Evolutionary conservation across 2,113 vertebrate species (phyloP).

Genomic region (Psettodes erumei): DNA sequence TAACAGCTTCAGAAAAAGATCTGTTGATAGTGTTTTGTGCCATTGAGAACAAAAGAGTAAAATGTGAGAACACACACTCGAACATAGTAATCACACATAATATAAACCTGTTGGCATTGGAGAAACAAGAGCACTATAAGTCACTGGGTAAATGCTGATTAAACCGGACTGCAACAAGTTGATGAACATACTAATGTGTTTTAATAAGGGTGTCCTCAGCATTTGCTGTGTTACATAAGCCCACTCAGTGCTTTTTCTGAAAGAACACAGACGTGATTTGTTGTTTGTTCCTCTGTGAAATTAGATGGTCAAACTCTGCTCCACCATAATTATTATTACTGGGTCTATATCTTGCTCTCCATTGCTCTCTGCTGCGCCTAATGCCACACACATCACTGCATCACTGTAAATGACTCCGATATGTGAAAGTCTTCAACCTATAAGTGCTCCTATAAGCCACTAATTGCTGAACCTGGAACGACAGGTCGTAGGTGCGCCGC

Average conservation of each 20-base stretch:
- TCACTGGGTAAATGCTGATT: constrained; percentile 27
- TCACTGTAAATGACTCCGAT: constrained; percentile 21
- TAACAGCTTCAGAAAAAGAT: not conserved
- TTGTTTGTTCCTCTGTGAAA: constrained; percentile 22
- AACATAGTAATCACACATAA: constrained; percentile 31
- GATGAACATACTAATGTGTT: constrained; percentile 22
- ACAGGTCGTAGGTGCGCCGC: constrained; percentile 37
- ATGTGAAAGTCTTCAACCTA: constrained; percentile 17
- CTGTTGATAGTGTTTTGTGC: not conserved
- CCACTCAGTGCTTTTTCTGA: not conserved
- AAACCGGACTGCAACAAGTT: constrained; percentile 7
- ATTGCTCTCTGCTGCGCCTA: not conserved
- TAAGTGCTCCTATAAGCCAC: constrained; percentile 23
- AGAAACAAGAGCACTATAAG: not conserved
- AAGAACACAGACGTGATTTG: not conserved
- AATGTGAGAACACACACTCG: constrained; percentile 24
- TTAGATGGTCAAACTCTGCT: not conserved
- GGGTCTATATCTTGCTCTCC: not conserved
- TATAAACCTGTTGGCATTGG: constrained; percentile 38
- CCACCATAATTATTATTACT: constrained; percentile 17
- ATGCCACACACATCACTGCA: not conserved
- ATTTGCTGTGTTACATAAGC: constrained; percentile 22
- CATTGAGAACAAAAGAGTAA: constrained; percentile 28
- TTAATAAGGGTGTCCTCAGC: constrained; percentile 17
- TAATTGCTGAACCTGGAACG: constrained; percentile 54